A percentile compares a stretch with the other conserved stretches of the same genome.
Evolutionary conservation across 2,113 vertebrate species (phyloP).

Genomic region (Calypte anna): DNA sequence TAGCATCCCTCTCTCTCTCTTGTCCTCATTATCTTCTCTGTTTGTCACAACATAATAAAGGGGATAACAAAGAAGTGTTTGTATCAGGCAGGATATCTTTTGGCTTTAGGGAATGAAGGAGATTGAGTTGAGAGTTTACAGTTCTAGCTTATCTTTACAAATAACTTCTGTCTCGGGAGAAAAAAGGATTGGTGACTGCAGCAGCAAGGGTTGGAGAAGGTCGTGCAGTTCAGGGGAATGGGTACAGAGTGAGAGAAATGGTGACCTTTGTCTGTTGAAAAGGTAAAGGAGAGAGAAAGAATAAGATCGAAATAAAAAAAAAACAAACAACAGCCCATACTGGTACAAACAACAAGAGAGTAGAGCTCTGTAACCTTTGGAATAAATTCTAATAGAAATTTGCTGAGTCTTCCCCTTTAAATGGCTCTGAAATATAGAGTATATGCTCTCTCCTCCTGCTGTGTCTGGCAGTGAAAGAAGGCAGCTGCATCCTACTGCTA

Average conservation of each 20-base stretch:
- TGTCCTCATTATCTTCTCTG: background rate
- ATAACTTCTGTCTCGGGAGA: background rate
- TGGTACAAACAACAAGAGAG: background rate
- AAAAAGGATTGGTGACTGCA: background rate
- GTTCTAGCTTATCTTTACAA: background rate
- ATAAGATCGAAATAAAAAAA: background rate
- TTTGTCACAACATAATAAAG: background rate
- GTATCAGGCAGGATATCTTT: background rate
- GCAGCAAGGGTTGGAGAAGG: background rate
- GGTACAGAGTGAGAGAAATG: accelerated
- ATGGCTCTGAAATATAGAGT: background rate
- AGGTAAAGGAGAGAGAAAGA: background rate
- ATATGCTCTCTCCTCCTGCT: background rate
- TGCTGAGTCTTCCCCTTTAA: background rate
- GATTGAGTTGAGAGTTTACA: background rate
- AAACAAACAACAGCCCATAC: background rate
- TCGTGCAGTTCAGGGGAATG: background rate
- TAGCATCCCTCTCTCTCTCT: background rate
- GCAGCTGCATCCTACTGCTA: background rate
- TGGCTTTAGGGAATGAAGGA: background rate
- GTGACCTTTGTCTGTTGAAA: background rate
- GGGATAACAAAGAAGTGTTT: background rate
- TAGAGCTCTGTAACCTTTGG: background rate
- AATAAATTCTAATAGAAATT: background rate
- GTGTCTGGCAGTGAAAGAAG: background rate